Evolutionary conservation across 2,797 vertebrate genomes (phyloP), one percentile per base, ranked within the genome.

Genomic region (Lutjanus campechanus): DNA sequence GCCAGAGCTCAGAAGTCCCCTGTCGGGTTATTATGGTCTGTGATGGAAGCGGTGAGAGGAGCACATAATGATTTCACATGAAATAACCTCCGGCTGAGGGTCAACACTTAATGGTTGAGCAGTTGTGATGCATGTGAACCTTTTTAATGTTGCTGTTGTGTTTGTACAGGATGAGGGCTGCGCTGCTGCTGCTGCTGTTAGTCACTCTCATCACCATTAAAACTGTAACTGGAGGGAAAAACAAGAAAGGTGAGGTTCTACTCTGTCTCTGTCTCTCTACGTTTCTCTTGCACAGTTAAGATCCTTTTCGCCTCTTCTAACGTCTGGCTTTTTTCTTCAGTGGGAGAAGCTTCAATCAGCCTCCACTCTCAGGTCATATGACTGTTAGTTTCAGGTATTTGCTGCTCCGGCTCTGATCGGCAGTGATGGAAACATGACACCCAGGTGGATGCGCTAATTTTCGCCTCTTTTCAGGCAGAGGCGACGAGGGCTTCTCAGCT

Each of bases 141-240:
- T 17, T 20, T 46, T 15, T 19, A 54, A 75, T 44, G 44, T 11
- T 29, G 17, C 11, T 66, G 46, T n/a, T 81, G 10, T 76, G 11
- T 83, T 51, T 76, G 12, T 46, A 67, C 91, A 97, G 96, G 96
- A 98, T 98, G 95, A 95, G 88, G 91, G 90, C 92, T 79, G 70
- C n/a, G 1, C 74, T 85, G 2, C 51, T 95, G 79, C 82, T 95
- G 69, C 51, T 95, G 79, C 82, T 95, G 69, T 50, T 94, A 2
- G 75, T 97, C 83, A 77, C 95, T 54, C 85, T 97, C 76, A 82
- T 97, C 92, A 90, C 94, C 0, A 90, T 94, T 40, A 79, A 94
- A 1, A 71, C 94, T 0, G 94, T 96, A 41, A 96, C 79, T 17
- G 83, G 59, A 61, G 96, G 95, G 72, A 98, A 96, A 84, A 97